These are phyloP conservation scores for Chromoteleia sp. DNA, from an alignment of 2,888 invertebrate genomes.

Conservation along the genomic window DNA sequence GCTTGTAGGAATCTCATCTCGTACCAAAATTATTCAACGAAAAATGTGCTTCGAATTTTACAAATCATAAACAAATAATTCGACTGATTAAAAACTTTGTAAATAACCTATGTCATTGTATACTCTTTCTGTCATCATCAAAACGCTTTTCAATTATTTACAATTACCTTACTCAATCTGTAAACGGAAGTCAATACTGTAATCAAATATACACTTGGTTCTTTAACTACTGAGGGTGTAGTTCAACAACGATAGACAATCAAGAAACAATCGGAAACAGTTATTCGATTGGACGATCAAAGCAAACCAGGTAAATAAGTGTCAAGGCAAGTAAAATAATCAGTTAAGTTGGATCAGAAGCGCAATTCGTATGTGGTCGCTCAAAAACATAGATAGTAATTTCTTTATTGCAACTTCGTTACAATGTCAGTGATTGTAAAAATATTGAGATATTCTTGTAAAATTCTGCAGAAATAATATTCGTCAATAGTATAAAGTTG, in stretches of 20 bases:
- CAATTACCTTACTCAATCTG: slow-evolving; percentile 14
- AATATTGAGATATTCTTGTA: too few relatives aligned
- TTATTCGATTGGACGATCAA: slow-evolving; percentile 47
- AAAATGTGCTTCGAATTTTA: slow-evolving; percentile 13
- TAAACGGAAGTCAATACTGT: slow-evolving; percentile 18
- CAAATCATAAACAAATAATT: slow-evolving; percentile 22
- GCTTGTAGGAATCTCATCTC: slow-evolving; percentile 11
- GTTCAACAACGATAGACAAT: slow-evolving; percentile 27
- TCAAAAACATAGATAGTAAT: neutral
- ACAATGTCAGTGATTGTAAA: too few relatives aligned
- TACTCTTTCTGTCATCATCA: neutral
- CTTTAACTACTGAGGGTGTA: slow-evolving; percentile 16
- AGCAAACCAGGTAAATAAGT: slow-evolving; percentile 44
- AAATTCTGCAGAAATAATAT: too few relatives aligned
- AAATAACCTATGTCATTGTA: slow-evolving; percentile 19
- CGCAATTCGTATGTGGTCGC: neutral
- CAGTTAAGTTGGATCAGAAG: slow-evolving; percentile 14
- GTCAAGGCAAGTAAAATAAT: slow-evolving; percentile 26
- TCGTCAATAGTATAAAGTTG: too few relatives aligned
- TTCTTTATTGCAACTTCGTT: neutral
- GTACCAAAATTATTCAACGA: slow-evolving; percentile 13
- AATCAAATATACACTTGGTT: slow-evolving; percentile 42
- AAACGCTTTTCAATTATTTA: slow-evolving; percentile 13
- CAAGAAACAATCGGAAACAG: slow-evolving; percentile 50
- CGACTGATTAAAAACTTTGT: slow-evolving; percentile 3